phyloP scores from a whole-genome alignment of 2,888 invertebrate species.

The Morpho helenor region DNA sequence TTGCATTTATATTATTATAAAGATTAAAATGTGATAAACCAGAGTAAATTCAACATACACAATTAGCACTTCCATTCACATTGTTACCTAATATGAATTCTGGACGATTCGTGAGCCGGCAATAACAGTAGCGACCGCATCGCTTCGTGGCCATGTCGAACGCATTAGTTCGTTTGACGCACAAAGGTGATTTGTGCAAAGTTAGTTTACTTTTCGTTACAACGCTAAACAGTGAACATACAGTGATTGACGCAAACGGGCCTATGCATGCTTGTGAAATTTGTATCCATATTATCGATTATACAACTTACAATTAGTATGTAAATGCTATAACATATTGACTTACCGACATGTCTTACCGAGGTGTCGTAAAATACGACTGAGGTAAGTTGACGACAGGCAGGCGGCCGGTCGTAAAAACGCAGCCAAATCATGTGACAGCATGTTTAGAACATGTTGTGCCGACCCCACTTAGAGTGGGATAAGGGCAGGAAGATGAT shows the following conservation, averaged over 20 bases:
- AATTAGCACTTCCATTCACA: not conserved
- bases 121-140: not conserved
- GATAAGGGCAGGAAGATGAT: too few species aligned
- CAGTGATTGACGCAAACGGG: constrained; percentile 57
- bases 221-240: constrained; percentile 47
- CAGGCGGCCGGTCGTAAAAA: too few species aligned
- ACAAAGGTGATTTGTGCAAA: constrained; percentile 41
- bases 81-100: not conserved
- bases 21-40: not conserved
- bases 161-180: constrained; percentile 50
- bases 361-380: too few species aligned
- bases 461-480: too few species aligned
- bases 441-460: too few species aligned
- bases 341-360: too few species aligned
- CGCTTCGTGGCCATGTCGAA: constrained; percentile 31
- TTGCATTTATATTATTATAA: too few species aligned
- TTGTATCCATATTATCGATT: constrained; percentile 3
- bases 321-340: too few species aligned
- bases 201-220: constrained; percentile 49
- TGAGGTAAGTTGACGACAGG: too few species aligned
- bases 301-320: too few species aligned
- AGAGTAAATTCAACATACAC: not conserved
- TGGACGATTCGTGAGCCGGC: constrained; percentile 3
- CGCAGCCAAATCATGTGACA: too few species aligned
- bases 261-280: constrained; percentile 24